phyloP scores from a whole-genome alignment of 2,888 invertebrate genomes.

The Bibio marci region DNA sequence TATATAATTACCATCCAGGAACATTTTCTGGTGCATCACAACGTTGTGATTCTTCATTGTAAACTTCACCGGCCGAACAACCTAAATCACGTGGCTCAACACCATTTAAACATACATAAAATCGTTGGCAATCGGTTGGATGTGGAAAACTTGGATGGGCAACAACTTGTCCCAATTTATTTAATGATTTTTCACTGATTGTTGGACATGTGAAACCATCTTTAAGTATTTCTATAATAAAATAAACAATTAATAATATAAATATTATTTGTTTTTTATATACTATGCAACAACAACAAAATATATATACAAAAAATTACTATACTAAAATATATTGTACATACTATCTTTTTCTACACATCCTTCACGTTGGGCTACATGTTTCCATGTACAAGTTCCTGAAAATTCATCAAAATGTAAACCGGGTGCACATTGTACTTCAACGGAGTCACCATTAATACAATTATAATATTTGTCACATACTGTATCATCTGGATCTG shows the following conservation, averaged over 20 bases:
- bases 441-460: slow-evolving; percentile 65
- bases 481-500: slow-evolving; percentile 63
- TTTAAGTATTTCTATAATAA: slow-evolving; percentile 44
- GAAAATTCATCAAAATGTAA: slow-evolving; percentile 79
- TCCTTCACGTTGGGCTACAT: slow-evolving; percentile 56
- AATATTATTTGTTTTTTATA: too few species aligned
- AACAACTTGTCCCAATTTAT: slow-evolving; percentile 50
- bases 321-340: too few species aligned
- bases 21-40: slow-evolving; percentile 87
- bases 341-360: slow-evolving; percentile 41
- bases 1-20: slow-evolving; percentile 56
- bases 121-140: slow-evolving; percentile 76
- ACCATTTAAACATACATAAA: slow-evolving; percentile 79
- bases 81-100: slow-evolving; percentile 75
- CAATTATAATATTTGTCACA: slow-evolving; percentile 83
- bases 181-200: slow-evolving; percentile 35
- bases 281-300: too few species aligned
- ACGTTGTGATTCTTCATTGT: slow-evolving; percentile 66
- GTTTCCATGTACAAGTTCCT: slow-evolving; percentile 85
- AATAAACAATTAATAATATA: too few species aligned
- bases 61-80: slow-evolving; percentile 76
- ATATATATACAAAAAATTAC: too few species aligned
- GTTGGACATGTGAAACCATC: slow-evolving; percentile 79
- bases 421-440: slow-evolving; percentile 71
- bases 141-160: slow-evolving; percentile 76